Evolutionary conservation across 2,113 vertebrate species (phyloP).

Genomic region (Carlito syrichta): DNA sequence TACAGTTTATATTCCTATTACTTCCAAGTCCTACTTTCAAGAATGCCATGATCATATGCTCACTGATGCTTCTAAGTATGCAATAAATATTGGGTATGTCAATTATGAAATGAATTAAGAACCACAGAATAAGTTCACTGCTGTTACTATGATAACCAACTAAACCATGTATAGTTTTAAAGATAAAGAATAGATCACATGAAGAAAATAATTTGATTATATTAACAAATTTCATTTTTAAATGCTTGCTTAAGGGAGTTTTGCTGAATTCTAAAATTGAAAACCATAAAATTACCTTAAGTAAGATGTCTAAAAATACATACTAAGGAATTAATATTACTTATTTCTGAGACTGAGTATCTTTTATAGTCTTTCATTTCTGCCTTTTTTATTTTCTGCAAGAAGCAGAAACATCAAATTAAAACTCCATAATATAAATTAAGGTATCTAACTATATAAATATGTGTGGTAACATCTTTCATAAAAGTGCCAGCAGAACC

Average conservation of each 20-base stretch:
- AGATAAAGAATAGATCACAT: neutral
- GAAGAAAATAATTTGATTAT: neutral
- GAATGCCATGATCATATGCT: conserved; percentile 12
- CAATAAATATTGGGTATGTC: neutral
- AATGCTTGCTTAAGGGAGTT: conserved; percentile 5
- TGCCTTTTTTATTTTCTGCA: neutral
- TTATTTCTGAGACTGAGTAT: neutral
- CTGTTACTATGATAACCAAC: conserved; percentile 2
- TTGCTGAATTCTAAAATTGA: conserved; percentile 32
- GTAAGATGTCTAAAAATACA: neutral
- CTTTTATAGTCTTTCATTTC: neutral
- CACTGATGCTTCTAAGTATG: neutral
- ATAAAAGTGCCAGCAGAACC: neutral
- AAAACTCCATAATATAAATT: neutral
- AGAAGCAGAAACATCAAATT: neutral
- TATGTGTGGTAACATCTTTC: neutral
- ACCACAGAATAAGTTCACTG: neutral
- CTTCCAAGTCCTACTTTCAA: neutral
- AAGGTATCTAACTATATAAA: neutral
- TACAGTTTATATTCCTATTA: neutral
- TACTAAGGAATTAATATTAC: neutral
- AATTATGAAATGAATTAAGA: conserved; percentile 51
- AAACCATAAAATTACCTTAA: neutral
- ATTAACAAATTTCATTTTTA: conserved; percentile 43
- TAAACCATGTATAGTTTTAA: conserved; percentile 46